A percentile compares a stretch with the other conserved stretches of the same genome.
Evolutionary conservation across 2,113 vertebrate species (phyloP).

Genomic region (Tetraodon nigroviridis): DNA sequence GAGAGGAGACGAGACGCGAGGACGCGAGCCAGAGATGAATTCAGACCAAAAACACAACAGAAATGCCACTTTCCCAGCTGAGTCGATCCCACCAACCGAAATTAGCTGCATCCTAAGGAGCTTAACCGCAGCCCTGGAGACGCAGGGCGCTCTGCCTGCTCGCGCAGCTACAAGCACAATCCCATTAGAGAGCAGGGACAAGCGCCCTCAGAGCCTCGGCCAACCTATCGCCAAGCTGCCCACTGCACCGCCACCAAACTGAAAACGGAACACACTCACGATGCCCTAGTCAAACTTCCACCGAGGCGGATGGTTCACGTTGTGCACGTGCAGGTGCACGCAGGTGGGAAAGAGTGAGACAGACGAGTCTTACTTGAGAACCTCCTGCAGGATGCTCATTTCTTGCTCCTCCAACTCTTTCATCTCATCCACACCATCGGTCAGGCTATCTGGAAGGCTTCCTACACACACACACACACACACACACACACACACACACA

Average conservation of each 20-base stretch:
- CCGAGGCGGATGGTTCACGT: neutral
- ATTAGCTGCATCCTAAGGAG: conserved; percentile 64
- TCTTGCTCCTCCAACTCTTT: conserved; percentile 91
- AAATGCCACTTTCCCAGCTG: conserved; percentile 39
- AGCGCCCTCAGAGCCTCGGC: conserved; percentile 6
- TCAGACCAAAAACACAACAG: too few species aligned
- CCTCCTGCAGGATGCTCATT: conserved; percentile 91
- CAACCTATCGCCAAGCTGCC: neutral
- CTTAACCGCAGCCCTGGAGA: conserved; percentile 53
- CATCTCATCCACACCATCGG: conserved; percentile 87
- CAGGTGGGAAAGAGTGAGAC: neutral
- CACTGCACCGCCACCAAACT: neutral
- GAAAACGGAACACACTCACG: too few species aligned
- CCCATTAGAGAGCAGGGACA: conserved; percentile 55
- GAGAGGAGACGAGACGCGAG: too few species aligned
- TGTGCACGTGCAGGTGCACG: neutral
- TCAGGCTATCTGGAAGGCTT: conserved; percentile 90
- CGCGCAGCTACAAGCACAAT: conserved; percentile 48
- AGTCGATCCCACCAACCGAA: conserved; percentile 52
- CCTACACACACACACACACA: conserved; percentile 68
- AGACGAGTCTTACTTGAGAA: conserved; percentile 82
- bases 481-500: neutral
- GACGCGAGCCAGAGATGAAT: neutral
- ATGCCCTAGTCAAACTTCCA: neutral
- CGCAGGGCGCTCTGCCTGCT: conserved; percentile 49